Percentiles rank a stretch among this genome's conserved stretches.
Conservation (phyloP, 2,113 vertebrate species). For the Oenanthe oenanthe region DNA sequence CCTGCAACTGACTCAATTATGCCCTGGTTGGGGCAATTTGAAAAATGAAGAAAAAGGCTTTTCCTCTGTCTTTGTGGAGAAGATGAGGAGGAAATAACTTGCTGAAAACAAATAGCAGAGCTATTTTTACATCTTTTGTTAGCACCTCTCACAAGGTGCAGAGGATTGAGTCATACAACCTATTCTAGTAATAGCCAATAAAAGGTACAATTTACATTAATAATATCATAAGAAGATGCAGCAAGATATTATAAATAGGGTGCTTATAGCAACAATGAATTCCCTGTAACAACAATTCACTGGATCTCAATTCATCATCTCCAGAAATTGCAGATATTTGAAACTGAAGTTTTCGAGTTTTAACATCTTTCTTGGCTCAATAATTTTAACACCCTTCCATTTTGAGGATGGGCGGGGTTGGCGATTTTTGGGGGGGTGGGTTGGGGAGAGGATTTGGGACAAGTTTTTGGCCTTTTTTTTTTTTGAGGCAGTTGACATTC, state of each 20-base stretch:
- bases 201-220: background rate
- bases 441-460: accelerated
- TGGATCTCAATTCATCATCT: background rate
- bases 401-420: background rate
- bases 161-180: background rate
- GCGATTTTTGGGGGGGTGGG: accelerated
- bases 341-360: background rate
- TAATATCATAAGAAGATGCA: background rate
- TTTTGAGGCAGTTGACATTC: background rate
- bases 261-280: background rate
- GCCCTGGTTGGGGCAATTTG: background rate
- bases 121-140: slow-evolving; percentile 19
- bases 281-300: background rate
- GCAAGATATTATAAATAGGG: background rate
- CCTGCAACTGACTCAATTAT: background rate
- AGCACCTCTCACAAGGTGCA: background rate
- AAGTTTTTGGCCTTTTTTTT: background rate
- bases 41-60: background rate
- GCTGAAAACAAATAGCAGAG: background rate
- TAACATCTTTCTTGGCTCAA: background rate
- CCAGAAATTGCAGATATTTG: background rate
- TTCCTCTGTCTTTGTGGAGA: background rate
- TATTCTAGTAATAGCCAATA: background rate
- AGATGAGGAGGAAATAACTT: background rate
- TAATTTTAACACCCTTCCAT: background rate